Evolutionary conservation across 2,113 vertebrate genomes (phyloP).

Genomic region (Aix galericulata): DNA sequence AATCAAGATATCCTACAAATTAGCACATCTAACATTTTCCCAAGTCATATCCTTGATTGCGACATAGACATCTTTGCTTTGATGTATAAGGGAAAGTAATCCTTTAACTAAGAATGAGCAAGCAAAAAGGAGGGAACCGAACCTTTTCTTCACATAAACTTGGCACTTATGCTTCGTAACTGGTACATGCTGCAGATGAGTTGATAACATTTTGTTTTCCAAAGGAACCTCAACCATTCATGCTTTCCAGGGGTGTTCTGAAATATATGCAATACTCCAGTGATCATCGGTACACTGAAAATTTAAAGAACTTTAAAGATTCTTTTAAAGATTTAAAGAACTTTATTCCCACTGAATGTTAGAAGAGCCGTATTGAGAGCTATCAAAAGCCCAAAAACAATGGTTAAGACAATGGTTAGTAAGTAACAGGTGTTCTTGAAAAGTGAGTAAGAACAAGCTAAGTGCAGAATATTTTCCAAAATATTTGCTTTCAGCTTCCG

Average conservation of each 20-base stretch:
- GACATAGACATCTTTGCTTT: neutral
- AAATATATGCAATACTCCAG: neutral
- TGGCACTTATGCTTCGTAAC: neutral
- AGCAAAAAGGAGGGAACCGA: neutral
- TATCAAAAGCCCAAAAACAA: neutral
- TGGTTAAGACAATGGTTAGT: neutral
- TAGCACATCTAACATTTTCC: neutral
- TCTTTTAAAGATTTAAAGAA: neutral
- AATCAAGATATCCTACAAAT: neutral
- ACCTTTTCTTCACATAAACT: neutral
- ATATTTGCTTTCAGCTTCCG: neutral
- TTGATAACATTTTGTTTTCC: neutral
- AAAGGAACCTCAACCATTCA: neutral
- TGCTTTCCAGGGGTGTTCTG: neutral
- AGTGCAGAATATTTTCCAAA: neutral
- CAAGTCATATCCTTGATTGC: neutral
- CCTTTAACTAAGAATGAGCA: constrained; percentile 37
- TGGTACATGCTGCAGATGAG: neutral
- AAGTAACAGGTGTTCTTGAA: neutral
- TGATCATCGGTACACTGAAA: neutral
- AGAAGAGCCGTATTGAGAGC: neutral
- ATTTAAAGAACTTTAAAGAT: neutral
- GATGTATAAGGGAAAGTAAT: neutral
- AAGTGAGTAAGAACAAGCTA: neutral
- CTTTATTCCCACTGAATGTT: neutral